Base-by-base conservation (phyloP, 2,797 vertebrate genomes). In the Podarcis lilfordi region DNA sequence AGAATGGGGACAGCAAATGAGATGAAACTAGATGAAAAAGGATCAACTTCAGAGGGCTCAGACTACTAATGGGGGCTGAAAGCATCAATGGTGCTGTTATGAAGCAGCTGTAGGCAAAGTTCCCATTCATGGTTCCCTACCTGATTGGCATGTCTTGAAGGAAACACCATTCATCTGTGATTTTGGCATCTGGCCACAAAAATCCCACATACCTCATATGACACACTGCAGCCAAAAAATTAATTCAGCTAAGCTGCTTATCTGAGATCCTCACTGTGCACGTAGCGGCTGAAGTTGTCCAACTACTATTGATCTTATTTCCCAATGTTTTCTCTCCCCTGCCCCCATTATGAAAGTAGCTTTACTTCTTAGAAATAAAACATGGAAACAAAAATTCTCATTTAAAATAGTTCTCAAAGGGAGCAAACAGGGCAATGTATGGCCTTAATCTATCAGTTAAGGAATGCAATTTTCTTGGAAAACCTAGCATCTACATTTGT, bases 161-260 rank as follows among this genome's bases (percentile, higher is more conserved):
- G 80, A 37, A 90, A 89, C n/a, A 0, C 3, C 1, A 55, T 78
- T 93, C 15, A 17, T 93, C 88, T 93, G 3, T 15, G 55, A 19
- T 3, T 0, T 82, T 93, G 55, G 68, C 45, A 77, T 0, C 9
- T 76, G 19, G 5, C 37, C 87, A 77, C 17, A 79, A 82, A 84
- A 25, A 45, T 84, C 35, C 74, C 3, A 35, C 27, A 5, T 10
- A 88, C 7, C 1, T 27, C n/a, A 74, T 50, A 0, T 72, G n/a
- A 43, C 17, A 88, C 6, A 4, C 50, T 90, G 10, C 2, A 86
- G 2, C 7, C 86, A 82, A 91, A 80, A 86, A 86, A 74, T 32
- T 82, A 81, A 86, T 89, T 71, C 86, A 80, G 2, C 15, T 85
- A 61, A 84, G 13, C 17, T 86, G 1, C 15, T 91, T 89, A 88